Conservation (phyloP, 2,888 invertebrate species). For the Theodoxus fluviatilis region DNA sequence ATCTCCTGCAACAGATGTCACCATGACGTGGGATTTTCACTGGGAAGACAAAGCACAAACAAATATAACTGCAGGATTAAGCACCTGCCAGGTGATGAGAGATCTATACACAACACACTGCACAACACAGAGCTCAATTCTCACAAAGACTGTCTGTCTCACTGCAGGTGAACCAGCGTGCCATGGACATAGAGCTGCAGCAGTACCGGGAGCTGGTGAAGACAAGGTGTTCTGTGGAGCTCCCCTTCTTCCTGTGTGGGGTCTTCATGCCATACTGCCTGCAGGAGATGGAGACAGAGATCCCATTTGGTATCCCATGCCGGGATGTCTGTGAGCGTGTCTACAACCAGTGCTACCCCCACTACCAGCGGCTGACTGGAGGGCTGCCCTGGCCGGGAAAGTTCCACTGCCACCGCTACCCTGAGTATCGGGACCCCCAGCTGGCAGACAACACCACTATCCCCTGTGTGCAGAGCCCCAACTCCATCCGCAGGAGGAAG, state of each 20-base stretch:
- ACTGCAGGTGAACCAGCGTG: slow-evolving; percentile 37
- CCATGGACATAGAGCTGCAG: slow-evolving; percentile 41
- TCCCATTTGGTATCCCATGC: slow-evolving; percentile 47
- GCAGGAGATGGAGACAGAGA: slow-evolving; percentile 27
- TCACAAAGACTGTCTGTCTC: not conserved
- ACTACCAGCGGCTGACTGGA: slow-evolving; percentile 36
- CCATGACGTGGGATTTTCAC: no score
- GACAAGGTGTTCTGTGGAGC: slow-evolving; percentile 40
- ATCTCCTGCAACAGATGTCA: no score
- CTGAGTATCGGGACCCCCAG: no score
- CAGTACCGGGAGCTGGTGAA: slow-evolving; percentile 41
- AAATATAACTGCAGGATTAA: no score
- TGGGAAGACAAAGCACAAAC: no score
- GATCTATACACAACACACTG: not conserved
- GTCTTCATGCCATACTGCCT: slow-evolving; percentile 50
- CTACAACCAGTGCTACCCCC: slow-evolving; percentile 35
- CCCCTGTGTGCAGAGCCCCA: no score
- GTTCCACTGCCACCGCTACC: slow-evolving; percentile 54
- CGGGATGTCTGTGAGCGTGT: slow-evolving; percentile 49
- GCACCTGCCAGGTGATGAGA: no score
- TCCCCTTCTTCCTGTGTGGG: slow-evolving; percentile 49
- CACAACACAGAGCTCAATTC: not conserved
- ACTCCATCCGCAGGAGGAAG: no score
- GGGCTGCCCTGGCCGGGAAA: slow-evolving; percentile 54
- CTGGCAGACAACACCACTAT: no score